Evolutionary conservation across 2,888 invertebrate genomes (phyloP).

Genomic region (Philaethria dido): DNA sequence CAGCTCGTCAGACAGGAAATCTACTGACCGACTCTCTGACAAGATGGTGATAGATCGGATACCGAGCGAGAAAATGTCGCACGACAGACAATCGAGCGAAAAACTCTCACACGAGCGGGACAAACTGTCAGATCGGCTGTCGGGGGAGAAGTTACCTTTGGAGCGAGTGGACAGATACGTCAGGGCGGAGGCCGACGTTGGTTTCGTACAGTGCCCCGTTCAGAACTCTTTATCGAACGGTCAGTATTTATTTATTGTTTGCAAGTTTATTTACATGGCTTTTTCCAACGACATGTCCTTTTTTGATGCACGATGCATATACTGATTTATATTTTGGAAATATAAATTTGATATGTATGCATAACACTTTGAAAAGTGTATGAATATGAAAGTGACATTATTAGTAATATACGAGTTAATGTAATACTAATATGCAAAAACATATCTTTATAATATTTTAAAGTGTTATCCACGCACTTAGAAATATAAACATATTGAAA

Average conservation of each 20-base stretch:
- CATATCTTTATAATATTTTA: neutral
- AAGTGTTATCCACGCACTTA: constrained; percentile 6
- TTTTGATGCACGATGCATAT: neutral
- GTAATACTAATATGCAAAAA: neutral
- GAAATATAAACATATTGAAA: constrained; percentile 2
- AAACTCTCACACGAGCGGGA: constrained; percentile 57
- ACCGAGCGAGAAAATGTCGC: constrained; percentile 45
- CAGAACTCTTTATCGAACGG: constrained; percentile 57
- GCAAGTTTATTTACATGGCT: constrained; percentile 13
- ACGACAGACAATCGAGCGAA: constrained; percentile 54
- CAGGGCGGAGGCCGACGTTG: constrained; percentile 75
- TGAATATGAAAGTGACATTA: constrained; percentile 8
- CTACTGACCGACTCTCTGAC: constrained; percentile 47
- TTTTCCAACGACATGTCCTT: neutral
- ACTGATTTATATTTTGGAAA: neutral
- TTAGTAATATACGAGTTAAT: constrained; percentile 1
- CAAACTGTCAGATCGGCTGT: constrained; percentile 53
- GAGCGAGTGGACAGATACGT: constrained; percentile 60
- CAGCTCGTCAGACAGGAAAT: constrained; percentile 46
- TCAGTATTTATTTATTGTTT: constrained; percentile 49
- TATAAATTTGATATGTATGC: neutral
- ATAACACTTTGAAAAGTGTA: constrained; percentile 3
- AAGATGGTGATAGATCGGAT: constrained; percentile 43
- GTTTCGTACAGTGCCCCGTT: constrained; percentile 66
- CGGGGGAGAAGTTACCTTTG: constrained; percentile 54